Conservation (phyloP, 2,888 invertebrate genomes). For the Amblyjoppa proteus region DNA sequence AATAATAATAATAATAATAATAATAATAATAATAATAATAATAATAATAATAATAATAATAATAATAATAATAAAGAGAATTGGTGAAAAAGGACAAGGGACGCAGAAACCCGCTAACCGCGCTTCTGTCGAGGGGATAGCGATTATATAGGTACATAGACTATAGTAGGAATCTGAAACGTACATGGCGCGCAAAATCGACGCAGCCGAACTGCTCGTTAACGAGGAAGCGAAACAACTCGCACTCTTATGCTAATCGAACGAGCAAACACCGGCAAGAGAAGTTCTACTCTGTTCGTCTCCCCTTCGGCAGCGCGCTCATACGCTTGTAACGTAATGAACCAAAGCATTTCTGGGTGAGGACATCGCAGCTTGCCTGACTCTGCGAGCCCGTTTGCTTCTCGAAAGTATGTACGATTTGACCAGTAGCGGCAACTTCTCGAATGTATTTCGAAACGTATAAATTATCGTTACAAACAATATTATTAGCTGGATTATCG, state of each 20-base stretch:
- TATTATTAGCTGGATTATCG: conserved; percentile 5
- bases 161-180: conserved; percentile 35
- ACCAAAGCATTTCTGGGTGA: conserved; percentile 1
- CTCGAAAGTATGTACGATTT: not conserved
- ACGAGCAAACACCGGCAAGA: conserved; percentile 75
- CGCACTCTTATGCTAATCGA: conserved; percentile 83
- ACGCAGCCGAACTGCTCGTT: conserved; percentile 77
- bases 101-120: conserved; percentile 8
- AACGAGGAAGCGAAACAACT: conserved; percentile 85
- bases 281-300: not conserved
- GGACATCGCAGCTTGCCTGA: not conserved
- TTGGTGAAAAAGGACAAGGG: conserved; percentile 17
- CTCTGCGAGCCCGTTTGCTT: not conserved
- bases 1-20: conserved; percentile 10
- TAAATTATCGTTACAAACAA: not conserved
- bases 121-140: conserved; percentile 6
- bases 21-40: not conserved
- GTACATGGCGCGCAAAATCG: conserved; percentile 54
- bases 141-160: conserved; percentile 17
- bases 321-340: conserved; percentile 2
- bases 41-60: not conserved
- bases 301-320: not conserved
- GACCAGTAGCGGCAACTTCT: not conserved
- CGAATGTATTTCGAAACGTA: not conserved
- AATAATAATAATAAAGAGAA: conserved; percentile 6